Conservation (phyloP, 1,140 invertebrate species). For the Microplitis mediator region DNA sequence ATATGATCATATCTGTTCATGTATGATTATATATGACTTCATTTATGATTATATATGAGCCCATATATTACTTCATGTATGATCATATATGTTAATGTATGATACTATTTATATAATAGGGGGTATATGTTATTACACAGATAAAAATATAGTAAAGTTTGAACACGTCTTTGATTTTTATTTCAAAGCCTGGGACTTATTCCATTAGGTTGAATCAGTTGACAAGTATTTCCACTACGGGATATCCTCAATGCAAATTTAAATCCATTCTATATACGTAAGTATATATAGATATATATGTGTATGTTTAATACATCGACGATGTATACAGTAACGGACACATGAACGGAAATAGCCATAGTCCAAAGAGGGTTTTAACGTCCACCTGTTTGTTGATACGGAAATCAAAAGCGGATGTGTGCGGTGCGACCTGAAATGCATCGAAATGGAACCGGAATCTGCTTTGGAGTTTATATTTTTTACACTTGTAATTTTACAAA, state of each 20-base stretch:
- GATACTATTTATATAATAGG: too few relatives aligned
- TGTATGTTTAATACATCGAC: background rate
- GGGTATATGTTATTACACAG: too few relatives aligned
- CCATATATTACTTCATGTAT: too few relatives aligned
- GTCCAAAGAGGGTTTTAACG: constrained; percentile 28
- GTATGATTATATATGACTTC: too few relatives aligned
- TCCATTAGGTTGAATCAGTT: constrained; percentile 1
- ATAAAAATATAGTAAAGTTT: too few relatives aligned
- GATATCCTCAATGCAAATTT: constrained; percentile 6
- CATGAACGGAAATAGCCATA: constrained; percentile 49
- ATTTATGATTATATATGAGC: too few relatives aligned
- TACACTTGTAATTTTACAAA: background rate
- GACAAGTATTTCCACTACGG: background rate
- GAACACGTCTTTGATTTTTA: background rate
- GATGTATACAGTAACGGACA: background rate
- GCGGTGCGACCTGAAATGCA: constrained; percentile 34
- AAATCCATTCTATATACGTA: background rate
- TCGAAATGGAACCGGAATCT: constrained; percentile 7
- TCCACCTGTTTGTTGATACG: constrained; percentile 55
- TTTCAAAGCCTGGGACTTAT: background rate
- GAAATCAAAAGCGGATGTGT: constrained; percentile 58
- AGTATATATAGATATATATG: too few relatives aligned
- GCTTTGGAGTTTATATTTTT: background rate
- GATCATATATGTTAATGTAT: too few relatives aligned
- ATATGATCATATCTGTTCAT: too few relatives aligned